Conservation (phyloP, 2,888 invertebrate species). For the Incurvaria masculella region DNA sequence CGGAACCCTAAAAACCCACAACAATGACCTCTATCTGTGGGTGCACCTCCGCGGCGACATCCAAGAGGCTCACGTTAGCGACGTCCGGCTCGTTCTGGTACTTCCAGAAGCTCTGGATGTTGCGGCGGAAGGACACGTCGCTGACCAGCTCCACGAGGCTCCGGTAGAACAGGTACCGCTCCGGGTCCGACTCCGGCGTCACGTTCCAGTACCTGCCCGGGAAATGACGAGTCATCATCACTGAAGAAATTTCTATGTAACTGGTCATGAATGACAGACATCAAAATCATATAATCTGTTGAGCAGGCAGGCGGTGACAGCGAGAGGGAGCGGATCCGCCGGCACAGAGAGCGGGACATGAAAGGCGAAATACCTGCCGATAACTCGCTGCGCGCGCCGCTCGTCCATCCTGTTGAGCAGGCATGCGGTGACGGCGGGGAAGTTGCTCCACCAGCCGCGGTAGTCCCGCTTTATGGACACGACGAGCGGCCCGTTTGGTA, state of each 20-base stretch:
- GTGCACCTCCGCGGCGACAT: background rate
- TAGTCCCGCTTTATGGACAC: conserved; percentile 46
- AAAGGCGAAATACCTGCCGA: conserved; percentile 22
- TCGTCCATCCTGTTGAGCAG: conserved; percentile 33
- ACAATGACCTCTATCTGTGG: conserved; percentile 18
- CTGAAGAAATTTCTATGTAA: no score
- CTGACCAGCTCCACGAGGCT: conserved; percentile 41
- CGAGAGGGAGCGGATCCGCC: no score
- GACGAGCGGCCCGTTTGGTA: conserved; percentile 33
- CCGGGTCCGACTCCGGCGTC: conserved; percentile 32
- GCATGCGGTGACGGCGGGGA: conserved; percentile 48
- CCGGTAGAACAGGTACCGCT: conserved; percentile 37
- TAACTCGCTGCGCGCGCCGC: conserved; percentile 28
- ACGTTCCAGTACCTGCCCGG: conserved; percentile 38
- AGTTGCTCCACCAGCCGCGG: conserved; percentile 40
- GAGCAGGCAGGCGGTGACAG: no score
- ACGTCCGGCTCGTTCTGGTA: conserved; percentile 61
- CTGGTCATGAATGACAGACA: no score
- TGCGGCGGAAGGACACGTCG: conserved; percentile 43
- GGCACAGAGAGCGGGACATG: no score
- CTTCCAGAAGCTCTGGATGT: conserved; percentile 67
- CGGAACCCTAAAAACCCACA: conserved; percentile 25
- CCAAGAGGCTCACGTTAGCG: conserved; percentile 32
- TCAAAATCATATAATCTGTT: no score
- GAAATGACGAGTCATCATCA: background rate